A percentile compares a stretch with the other conserved stretches of the same genome.
Evolutionary conservation across 1,140 invertebrate species (phyloP).

Genomic region (Heliconius hewitsoni): DNA sequence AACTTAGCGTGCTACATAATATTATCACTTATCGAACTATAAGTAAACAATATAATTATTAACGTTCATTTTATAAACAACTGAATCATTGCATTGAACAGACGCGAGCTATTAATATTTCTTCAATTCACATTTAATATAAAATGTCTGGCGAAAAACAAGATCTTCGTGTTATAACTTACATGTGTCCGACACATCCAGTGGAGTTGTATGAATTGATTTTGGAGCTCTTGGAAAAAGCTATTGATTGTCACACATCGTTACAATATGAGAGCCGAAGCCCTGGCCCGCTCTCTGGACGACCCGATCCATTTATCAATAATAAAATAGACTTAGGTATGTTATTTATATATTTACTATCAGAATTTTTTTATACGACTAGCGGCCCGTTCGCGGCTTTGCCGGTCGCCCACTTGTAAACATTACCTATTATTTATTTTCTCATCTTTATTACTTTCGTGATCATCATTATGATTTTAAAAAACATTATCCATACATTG

Average conservation of each 20-base stretch:
- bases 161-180: constrained; percentile 82
- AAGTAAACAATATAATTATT: constrained; percentile 28
- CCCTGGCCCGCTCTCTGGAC: constrained; percentile 71
- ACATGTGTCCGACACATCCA: constrained; percentile 84
- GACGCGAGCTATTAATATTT: neutral
- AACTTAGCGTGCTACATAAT: constrained; percentile 47
- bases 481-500: too few relatives aligned
- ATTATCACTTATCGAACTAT: constrained; percentile 44
- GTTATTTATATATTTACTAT: constrained; percentile 13
- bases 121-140: neutral
- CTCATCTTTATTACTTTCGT: too few relatives aligned
- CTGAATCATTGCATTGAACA: neutral
- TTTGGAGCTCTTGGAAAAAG: constrained; percentile 81
- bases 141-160: constrained; percentile 58
- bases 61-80: constrained; percentile 23
- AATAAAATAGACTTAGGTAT: constrained; percentile 83
- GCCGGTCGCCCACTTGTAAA: too few relatives aligned
- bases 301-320: constrained; percentile 81
- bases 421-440: too few relatives aligned
- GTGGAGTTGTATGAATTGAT: constrained; percentile 83
- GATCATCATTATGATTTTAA: too few relatives aligned
- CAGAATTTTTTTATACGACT: too few relatives aligned
- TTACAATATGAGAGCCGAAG: constrained; percentile 83
- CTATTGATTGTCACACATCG: constrained; percentile 76
- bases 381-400: too few relatives aligned